Conservation (phyloP, 1,140 invertebrate species). For the Orius insidiosus region DNA sequence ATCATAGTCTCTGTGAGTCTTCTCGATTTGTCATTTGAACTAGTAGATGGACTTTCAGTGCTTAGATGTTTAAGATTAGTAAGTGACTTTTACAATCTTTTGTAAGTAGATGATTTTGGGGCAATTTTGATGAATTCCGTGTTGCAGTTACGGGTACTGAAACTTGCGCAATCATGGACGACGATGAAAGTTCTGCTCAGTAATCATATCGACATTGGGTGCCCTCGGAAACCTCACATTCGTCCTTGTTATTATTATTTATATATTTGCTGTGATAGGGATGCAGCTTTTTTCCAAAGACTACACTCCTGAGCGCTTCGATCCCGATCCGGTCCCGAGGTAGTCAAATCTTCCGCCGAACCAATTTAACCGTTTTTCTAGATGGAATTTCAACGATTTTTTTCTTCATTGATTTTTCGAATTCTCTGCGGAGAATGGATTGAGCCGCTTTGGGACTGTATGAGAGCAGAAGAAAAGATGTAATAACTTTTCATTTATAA, state of each 20-base stretch:
- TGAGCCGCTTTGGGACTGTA: too few relatives aligned
- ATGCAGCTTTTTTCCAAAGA: slow-evolving; percentile 86
- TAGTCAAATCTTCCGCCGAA: too few relatives aligned
- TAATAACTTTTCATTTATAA: too few relatives aligned
- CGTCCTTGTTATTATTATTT: slow-evolving; percentile 81
- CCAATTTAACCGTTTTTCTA: too few relatives aligned
- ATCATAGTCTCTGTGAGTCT: too few relatives aligned
- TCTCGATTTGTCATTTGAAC: too few relatives aligned
- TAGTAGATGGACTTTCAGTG: slow-evolving; percentile 71
- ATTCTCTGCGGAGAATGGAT: too few relatives aligned
- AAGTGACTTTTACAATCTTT: slow-evolving; percentile 24
- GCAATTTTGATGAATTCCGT: too few relatives aligned
- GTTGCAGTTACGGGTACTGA: slow-evolving; percentile 62
- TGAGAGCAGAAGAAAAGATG: too few relatives aligned
- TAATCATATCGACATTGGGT: slow-evolving; percentile 77
- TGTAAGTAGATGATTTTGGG: slow-evolving; percentile 12
- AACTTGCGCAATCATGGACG: slow-evolving; percentile 83
- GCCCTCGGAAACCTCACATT: slow-evolving; percentile 81
- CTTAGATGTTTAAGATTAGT: slow-evolving; percentile 69
- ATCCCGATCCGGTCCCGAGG: slow-evolving; percentile 75
- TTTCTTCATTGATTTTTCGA: too few relatives aligned
- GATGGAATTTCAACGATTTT: too few relatives aligned
- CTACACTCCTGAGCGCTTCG: slow-evolving; percentile 69
- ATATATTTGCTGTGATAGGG: slow-evolving; percentile 85
- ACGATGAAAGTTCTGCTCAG: slow-evolving; percentile 86